Evolutionary conservation across 2,888 invertebrate species (phyloP).

Genomic region (Perithous albicinctus): DNA sequence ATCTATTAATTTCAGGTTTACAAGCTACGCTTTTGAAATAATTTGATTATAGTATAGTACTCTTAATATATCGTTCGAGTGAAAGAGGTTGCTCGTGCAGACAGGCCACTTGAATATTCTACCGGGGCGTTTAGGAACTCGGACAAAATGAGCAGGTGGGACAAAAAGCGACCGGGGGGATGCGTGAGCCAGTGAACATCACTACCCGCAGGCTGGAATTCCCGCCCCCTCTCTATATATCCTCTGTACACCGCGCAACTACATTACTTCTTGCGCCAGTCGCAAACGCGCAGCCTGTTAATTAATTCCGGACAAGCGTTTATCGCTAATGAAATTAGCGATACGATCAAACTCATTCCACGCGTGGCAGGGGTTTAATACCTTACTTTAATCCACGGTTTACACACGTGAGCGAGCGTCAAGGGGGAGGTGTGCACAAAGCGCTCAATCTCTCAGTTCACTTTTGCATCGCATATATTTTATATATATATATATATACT

Average conservation of each 20-base stretch:
- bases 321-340: conserved; percentile 55
- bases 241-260: background rate
- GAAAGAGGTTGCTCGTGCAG: background rate
- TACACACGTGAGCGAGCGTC: conserved; percentile 30
- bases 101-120: background rate
- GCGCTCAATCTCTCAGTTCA: background rate
- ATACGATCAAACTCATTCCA: conserved; percentile 46
- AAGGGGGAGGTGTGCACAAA: conserved; percentile 12
- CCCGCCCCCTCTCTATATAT: background rate
- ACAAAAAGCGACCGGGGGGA: conserved; percentile 12
- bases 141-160: conserved; percentile 1
- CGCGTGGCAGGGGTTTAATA: conserved; percentile 23
- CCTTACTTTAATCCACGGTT: conserved; percentile 45
- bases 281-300: conserved; percentile 21
- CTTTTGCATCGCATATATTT: background rate
- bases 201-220: background rate
- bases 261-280: conserved; percentile 15
- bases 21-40: background rate
- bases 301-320: conserved; percentile 52
- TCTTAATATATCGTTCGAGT: background rate
- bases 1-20: no score
- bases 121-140: background rate
- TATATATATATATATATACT: no score
- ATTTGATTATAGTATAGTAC: background rate
- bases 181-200: background rate